Percentiles rank a stretch among this genome's conserved stretches.
phyloP scores from a whole-genome alignment of 2,888 invertebrate species.

The Drosophila macrospina region DNA sequence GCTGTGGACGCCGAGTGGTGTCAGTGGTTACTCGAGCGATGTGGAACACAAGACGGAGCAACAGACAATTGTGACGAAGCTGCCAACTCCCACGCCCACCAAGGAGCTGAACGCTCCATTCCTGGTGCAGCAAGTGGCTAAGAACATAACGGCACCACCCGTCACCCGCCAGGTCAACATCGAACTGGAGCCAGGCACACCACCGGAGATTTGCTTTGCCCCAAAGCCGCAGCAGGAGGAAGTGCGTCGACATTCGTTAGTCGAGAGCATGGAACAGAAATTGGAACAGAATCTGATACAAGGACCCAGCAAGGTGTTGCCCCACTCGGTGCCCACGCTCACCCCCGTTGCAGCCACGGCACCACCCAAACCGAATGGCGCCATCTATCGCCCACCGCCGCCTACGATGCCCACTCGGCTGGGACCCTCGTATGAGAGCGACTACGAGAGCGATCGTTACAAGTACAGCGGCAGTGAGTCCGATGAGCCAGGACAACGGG shows the following conservation, averaged over 20 bases:
- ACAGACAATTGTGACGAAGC: slow-evolving; percentile 37
- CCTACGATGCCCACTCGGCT: slow-evolving; percentile 88
- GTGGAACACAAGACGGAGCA: slow-evolving; percentile 63
- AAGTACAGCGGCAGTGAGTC: slow-evolving; percentile 88
- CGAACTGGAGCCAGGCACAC: slow-evolving; percentile 88
- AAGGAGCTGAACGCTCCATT: slow-evolving; percentile 86
- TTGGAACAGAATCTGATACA: slow-evolving; percentile 86
- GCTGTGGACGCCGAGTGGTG: slow-evolving; percentile 87
- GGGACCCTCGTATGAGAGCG: slow-evolving; percentile 87
- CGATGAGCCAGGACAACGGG: slow-evolving; percentile 86
- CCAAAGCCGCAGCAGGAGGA: slow-evolving; percentile 84
- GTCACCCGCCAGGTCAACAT: slow-evolving; percentile 86
- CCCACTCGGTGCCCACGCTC: slow-evolving; percentile 87
- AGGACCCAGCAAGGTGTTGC: slow-evolving; percentile 86
- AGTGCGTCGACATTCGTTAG: slow-evolving; percentile 86
- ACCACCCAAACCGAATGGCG: slow-evolving; percentile 84
- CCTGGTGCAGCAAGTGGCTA: slow-evolving; percentile 85
- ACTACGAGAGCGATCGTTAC: slow-evolving; percentile 90
- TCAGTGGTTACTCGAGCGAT: slow-evolving; percentile 71
- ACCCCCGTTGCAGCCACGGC: slow-evolving; percentile 82
- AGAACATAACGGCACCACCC: slow-evolving; percentile 38
- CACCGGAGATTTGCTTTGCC: slow-evolving; percentile 89
- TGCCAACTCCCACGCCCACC: slow-evolving; percentile 70
- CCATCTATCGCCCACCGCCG: slow-evolving; percentile 85
- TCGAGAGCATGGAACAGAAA: slow-evolving; percentile 87